Evolutionary conservation across 2,113 vertebrate genomes (phyloP).

Genomic region (Indicator indicator): DNA sequence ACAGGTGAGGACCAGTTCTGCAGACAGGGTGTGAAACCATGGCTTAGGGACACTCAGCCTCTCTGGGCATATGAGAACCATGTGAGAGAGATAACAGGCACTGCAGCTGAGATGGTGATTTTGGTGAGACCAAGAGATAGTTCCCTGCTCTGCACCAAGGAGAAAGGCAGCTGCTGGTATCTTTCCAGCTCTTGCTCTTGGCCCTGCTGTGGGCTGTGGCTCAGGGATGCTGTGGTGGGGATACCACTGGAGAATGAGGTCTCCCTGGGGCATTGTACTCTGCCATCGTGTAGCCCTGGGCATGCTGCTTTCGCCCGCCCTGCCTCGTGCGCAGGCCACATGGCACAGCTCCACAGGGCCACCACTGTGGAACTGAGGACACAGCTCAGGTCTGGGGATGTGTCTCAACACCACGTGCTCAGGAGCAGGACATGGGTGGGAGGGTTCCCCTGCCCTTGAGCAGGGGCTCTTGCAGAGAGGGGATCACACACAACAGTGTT

Average conservation of each 20-base stretch:
- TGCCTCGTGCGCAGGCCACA: not conserved
- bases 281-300: not conserved
- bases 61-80: not conserved
- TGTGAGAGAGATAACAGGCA: not conserved
- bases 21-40: not conserved
- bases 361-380: not conserved
- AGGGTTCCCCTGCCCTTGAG: not conserved
- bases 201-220: not conserved
- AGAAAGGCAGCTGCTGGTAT: not conserved
- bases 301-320: not conserved
- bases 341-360: not conserved
- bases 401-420: not conserved
- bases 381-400: not conserved
- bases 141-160: not conserved
- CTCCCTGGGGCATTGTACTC: not conserved
- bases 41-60: not conserved
- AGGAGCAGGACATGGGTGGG: not conserved
- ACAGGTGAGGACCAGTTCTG: not conserved
- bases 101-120: not conserved
- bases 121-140: not conserved
- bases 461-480: not conserved
- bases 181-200: not conserved
- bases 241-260: not conserved
- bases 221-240: not conserved
- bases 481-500: not conserved